A percentile compares a stretch with the other conserved stretches of the same genome.
Conservation (phyloP, 2,113 vertebrate genomes). For the Cromileptes altivelis region DNA sequence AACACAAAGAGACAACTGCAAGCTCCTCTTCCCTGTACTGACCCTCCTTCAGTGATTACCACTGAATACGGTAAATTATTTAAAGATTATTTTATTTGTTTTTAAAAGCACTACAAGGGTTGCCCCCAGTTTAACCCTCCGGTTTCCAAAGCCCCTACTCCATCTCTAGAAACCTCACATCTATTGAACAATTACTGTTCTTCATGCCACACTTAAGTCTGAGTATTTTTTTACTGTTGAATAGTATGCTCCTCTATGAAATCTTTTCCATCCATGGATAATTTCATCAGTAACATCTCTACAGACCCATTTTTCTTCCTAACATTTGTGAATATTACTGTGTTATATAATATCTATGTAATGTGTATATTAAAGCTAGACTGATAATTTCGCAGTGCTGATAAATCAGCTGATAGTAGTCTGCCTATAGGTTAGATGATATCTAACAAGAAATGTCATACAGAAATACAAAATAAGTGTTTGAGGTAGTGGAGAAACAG, state of each 20-base stretch:
- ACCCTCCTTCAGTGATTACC: conserved; percentile 6
- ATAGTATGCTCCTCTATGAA: not conserved
- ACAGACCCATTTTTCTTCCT: not conserved
- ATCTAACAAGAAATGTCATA: not conserved
- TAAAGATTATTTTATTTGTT: conserved; percentile 25
- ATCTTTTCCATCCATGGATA: not conserved
- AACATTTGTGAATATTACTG: not conserved
- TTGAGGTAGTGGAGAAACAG: not conserved
- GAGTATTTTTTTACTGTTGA: not conserved
- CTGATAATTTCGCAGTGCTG: not conserved
- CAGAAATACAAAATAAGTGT: not conserved
- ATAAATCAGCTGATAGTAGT: not conserved
- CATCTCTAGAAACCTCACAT: not conserved
- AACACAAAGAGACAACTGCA: conserved; percentile 52
- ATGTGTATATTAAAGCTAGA: not conserved
- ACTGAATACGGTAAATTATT: conserved; percentile 7
- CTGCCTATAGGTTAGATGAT: not conserved
- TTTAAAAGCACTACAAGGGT: conserved; percentile 12
- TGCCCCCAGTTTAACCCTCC: not conserved
- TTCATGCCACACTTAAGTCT: not conserved
- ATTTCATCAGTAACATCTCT: not conserved
- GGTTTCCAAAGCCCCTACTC: not conserved
- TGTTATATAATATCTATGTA: not conserved
- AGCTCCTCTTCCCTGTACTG: conserved; percentile 12
- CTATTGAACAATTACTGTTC: conserved; percentile 5